phyloP scores from a whole-genome alignment of 2,797 vertebrate genomes.

The Mormyrops boulengeri region DNA sequence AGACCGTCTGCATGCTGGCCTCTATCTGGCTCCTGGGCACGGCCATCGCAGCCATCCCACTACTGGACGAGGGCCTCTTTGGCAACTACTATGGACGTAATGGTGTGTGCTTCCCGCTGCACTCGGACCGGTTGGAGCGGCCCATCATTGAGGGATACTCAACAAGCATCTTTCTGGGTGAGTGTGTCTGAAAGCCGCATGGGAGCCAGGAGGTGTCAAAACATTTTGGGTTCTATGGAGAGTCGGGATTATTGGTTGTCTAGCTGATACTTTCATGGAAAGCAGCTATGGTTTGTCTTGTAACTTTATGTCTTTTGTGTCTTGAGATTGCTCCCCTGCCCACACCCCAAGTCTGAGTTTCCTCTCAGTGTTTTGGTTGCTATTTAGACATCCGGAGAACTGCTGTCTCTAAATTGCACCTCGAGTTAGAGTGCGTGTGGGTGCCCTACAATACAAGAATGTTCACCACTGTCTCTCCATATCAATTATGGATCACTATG shows the following conservation, averaged over 20 bases:
- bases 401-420: neutral
- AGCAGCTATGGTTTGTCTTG: neutral
- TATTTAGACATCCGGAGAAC: neutral
- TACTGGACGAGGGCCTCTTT: conserved; percentile 69
- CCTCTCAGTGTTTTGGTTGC: neutral
- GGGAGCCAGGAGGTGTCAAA: neutral
- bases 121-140: conserved; percentile 73
- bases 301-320: neutral
- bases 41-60: conserved; percentile 67
- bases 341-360: neutral
- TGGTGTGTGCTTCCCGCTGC: conserved; percentile 76
- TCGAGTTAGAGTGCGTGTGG: neutral
- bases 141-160: conserved; percentile 70
- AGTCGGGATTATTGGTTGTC: neutral
- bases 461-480: neutral
- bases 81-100: conserved; percentile 82
- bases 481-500: neutral
- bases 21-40: conserved; percentile 71
- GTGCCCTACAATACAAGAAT: neutral
- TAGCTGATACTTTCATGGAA: neutral
- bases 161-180: conserved; percentile 78
- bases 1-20: conserved; percentile 58
- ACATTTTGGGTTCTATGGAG: neutral
- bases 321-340: neutral
- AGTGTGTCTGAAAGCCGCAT: conserved; percentile 25